phyloP scores from a whole-genome alignment of 2,797 vertebrate species.

The Anas acuta region DNA sequence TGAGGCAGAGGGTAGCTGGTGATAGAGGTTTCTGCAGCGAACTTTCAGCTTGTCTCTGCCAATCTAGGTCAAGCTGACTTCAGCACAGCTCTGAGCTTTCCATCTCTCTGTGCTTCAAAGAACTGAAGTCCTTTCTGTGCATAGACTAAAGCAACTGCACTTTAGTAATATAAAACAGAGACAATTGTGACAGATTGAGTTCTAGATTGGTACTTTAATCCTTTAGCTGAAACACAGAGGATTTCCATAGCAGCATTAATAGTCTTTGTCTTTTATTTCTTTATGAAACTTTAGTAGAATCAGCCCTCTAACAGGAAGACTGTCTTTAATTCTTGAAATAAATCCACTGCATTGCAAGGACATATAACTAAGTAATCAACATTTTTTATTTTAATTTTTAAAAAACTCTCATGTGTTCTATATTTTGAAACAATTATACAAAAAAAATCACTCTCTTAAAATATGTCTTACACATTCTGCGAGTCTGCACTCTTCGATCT shows the following conservation, averaged over 20 bases:
- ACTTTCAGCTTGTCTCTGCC: neutral
- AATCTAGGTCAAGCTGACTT: neutral
- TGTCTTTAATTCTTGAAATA: neutral
- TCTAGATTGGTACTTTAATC: neutral
- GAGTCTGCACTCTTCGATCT: neutral
- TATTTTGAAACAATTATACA: neutral
- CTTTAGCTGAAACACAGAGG: fast-evolving
- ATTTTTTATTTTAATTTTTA: neutral
- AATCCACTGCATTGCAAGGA: neutral
- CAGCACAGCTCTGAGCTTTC: neutral
- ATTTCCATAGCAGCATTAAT: neutral
- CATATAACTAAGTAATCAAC: neutral
- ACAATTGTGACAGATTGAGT: neutral
- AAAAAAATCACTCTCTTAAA: neutral
- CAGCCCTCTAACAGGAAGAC: neutral
- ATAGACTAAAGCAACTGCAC: neutral
- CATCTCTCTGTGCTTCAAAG: neutral
- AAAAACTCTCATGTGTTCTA: neutral
- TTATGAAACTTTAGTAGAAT: neutral
- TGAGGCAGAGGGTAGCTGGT: neutral
- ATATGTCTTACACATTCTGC: neutral
- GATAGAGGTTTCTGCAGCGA: neutral
- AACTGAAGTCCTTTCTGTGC: neutral
- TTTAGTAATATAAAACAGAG: neutral
- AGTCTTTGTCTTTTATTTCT: neutral